A percentile compares a stretch with the other conserved stretches of the same genome.
phyloP scores from a whole-genome alignment of 2,888 invertebrate species.

The Drosophila robusta region DNA sequence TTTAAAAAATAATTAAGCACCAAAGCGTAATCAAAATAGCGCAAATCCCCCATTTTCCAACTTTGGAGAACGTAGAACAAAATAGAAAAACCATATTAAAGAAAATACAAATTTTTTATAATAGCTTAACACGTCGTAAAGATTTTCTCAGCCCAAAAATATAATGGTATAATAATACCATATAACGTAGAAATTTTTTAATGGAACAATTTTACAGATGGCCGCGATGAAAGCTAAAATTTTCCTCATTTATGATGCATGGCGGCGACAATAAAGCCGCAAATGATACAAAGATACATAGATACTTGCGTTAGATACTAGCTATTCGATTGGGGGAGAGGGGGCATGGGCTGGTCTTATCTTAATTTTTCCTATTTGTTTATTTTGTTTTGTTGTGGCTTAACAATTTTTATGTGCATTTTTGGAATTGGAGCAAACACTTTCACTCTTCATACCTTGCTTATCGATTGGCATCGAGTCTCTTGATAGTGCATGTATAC shows the following conservation, averaged over 20 bases:
- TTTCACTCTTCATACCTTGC: conserved; percentile 50
- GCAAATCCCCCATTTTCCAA: background rate
- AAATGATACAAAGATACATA: conserved; percentile 38
- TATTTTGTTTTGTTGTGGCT: conserved; percentile 47
- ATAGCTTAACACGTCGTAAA: conserved; percentile 73
- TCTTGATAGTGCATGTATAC: conserved; percentile 22
- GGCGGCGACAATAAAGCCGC: conserved; percentile 72
- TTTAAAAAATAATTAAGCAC: conserved; percentile 56
- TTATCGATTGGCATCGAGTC: conserved; percentile 22
- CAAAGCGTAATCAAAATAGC: conserved; percentile 36
- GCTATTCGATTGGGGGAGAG: background rate
- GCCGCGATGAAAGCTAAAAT: conserved; percentile 70
- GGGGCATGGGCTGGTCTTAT: conserved; percentile 32
- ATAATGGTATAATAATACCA: conserved; percentile 20
- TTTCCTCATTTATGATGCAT: conserved; percentile 65
- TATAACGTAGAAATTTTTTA: conserved; percentile 21
- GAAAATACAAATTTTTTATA: conserved; percentile 36
- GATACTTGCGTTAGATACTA: conserved; percentile 22
- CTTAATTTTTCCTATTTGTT: conserved; percentile 52
- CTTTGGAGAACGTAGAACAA: conserved; percentile 1
- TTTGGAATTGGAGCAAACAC: conserved; percentile 45
- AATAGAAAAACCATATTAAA: conserved; percentile 16
- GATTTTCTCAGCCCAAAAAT: conserved; percentile 66
- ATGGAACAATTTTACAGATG: conserved; percentile 52
- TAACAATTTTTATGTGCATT: conserved; percentile 52